These are phyloP conservation scores for Nephotettix cincticeps DNA, from an alignment of 1,140 invertebrate genomes.

Conservation along the genomic window DNA sequence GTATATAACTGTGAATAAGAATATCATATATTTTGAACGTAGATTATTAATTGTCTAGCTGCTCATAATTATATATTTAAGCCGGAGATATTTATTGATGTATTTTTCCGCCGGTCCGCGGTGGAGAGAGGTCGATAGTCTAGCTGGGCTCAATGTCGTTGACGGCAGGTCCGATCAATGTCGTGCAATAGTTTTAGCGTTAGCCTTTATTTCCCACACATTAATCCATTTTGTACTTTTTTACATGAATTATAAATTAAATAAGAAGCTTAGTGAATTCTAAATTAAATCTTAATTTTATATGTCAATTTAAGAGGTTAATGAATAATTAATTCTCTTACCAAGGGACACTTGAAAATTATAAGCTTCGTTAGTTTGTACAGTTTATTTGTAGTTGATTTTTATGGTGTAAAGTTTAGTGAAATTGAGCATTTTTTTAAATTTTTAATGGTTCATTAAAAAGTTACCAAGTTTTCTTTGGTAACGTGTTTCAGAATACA, in stretches of 20 bases:
- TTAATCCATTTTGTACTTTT: constrained; percentile 17
- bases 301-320: no score
- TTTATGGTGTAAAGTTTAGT: no score
- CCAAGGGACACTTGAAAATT: no score
- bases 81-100: constrained; percentile 12
- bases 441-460: no score
- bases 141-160: constrained; percentile 5
- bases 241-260: constrained; percentile 1
- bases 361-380: no score
- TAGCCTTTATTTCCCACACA: constrained; percentile 15
- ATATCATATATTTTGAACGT: constrained; percentile 15
- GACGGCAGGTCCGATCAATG: constrained; percentile 4
- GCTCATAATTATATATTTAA: constrained; percentile 14
- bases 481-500: no score
- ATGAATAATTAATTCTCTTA: no score
- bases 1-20: constrained; percentile 17
- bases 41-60: constrained; percentile 10
- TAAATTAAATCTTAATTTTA: constrained; percentile 1
- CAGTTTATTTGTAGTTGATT: no score
- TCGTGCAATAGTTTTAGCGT: constrained; percentile 18
- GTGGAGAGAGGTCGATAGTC: background rate
- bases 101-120: background rate
- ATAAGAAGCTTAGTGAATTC: constrained; percentile 6
- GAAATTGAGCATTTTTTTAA: no score
- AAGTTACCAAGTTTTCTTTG: no score